These are phyloP conservation scores for Danio choprae DNA, from an alignment of 2,797 vertebrate genomes.

Conservation along the genomic window DNA sequence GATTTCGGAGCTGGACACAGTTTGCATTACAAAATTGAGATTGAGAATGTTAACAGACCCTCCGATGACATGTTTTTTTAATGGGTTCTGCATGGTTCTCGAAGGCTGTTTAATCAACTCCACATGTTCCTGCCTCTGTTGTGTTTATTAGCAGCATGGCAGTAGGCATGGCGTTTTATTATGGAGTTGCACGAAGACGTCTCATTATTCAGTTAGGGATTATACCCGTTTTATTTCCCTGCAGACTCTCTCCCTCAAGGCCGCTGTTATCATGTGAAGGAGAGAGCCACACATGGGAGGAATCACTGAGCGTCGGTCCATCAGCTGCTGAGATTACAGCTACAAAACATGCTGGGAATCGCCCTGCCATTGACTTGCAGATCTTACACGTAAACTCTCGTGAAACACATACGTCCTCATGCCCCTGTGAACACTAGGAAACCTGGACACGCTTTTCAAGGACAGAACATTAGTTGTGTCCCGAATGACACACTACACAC, in stretches of 20 bases:
- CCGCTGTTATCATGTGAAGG: background rate
- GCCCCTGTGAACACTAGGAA: conserved; percentile 26
- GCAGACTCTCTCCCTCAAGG: background rate
- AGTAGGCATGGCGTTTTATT: background rate
- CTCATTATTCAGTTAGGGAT: conserved; percentile 1
- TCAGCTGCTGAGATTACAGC: conserved; percentile 51
- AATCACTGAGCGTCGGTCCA: conserved; percentile 19
- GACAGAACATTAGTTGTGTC: conserved; percentile 39
- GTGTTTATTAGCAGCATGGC: conserved; percentile 69
- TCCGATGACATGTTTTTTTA: conserved; percentile 67
- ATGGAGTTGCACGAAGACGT: background rate
- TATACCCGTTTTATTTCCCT: background rate
- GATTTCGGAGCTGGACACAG: conserved; percentile 69
- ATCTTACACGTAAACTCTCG: too few species aligned
- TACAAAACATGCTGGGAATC: conserved; percentile 13
- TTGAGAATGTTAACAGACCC: conserved; percentile 46
- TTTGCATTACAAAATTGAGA: conserved; percentile 68
- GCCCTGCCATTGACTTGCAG: conserved; percentile 25
- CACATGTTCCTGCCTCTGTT: conserved; percentile 70
- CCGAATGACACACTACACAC: too few species aligned
- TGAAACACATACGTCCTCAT: conserved; percentile 54
- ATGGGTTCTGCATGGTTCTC: conserved; percentile 71
- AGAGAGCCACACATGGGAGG: conserved; percentile 22
- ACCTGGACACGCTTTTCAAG: conserved; percentile 25
- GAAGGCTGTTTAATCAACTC: conserved; percentile 72